These are phyloP conservation scores for Crax fasciolata DNA, from an alignment of 2,797 vertebrate genomes.

Conservation along the genomic window DNA sequence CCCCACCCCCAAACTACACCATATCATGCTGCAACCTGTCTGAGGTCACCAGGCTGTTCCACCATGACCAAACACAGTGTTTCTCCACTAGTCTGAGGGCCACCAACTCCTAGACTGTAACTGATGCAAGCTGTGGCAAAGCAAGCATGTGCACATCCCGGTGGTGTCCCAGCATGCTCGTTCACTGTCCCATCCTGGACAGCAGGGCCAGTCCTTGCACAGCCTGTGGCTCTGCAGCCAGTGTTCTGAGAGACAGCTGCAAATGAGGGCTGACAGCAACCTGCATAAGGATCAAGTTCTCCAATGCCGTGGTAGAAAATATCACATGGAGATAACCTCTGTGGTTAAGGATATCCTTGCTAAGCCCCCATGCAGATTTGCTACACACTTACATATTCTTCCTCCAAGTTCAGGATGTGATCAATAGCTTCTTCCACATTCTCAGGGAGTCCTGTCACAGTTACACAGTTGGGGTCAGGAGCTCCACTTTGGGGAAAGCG, in stretches of 20 bases:
- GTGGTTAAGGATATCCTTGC: not conserved
- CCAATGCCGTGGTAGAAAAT: not conserved
- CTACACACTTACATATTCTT: constrained; percentile 92
- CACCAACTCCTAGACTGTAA: not conserved
- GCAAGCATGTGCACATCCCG: not conserved
- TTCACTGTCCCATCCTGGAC: not conserved
- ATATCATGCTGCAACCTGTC: not conserved
- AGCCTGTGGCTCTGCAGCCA: not conserved
- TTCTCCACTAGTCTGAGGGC: not conserved
- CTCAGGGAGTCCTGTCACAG: constrained; percentile 95
- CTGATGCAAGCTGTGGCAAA: not conserved
- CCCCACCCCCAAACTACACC: not conserved
- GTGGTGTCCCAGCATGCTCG: not conserved
- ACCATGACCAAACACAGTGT: not conserved
- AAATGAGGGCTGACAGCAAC: not conserved
- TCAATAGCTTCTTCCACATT: constrained; percentile 98
- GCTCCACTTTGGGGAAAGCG: constrained; percentile 96
- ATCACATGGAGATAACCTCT: not conserved
- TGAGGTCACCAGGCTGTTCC: not conserved
- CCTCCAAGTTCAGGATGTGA: constrained; percentile 97
- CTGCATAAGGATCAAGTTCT: not conserved
- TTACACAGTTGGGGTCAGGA: constrained; percentile 94
- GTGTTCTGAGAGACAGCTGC: not conserved
- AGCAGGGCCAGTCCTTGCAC: not conserved
- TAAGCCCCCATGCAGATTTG: not conserved